Percentiles rank a stretch among this genome's conserved stretches.
Conservation (phyloP, 2,113 vertebrate genomes). For the Podarcis cretensis region DNA sequence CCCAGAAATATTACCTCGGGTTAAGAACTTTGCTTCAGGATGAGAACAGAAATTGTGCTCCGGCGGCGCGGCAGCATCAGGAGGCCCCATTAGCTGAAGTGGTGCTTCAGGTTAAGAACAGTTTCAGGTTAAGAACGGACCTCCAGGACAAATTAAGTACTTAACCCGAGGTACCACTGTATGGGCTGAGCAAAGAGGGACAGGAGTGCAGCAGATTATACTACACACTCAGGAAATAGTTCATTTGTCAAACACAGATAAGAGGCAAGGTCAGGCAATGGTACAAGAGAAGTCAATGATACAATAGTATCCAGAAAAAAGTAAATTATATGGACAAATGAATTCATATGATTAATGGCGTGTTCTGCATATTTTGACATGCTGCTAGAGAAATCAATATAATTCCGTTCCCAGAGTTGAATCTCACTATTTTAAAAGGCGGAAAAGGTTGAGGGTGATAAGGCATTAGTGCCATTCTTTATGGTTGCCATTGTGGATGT, state of each 20-base stretch:
- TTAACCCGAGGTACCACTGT: no score
- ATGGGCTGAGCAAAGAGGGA: not conserved
- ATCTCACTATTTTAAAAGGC: conserved; percentile 3
- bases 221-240: not conserved
- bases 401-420: conserved; percentile 17
- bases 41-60: no score
- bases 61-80: no score
- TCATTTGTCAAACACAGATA: not conserved
- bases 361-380: conserved; percentile 27
- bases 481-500: not conserved
- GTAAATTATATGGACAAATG: not conserved
- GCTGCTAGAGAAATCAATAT: conserved; percentile 31
- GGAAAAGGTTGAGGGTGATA: conserved; percentile 17
- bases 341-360: conserved; percentile 21
- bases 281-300: not conserved
- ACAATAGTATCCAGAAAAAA: not conserved
- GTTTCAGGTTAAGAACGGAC: no score
- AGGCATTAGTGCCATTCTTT: not conserved
- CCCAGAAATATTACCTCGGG: no score
- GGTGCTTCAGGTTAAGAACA: no score
- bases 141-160: no score
- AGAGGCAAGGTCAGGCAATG: conserved; percentile 5
- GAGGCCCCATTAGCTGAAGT: no score
- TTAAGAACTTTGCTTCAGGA: no score
- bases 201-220: not conserved